phyloP scores from a whole-genome alignment of 2,888 invertebrate genomes.

The Drosophila conformis region DNA sequence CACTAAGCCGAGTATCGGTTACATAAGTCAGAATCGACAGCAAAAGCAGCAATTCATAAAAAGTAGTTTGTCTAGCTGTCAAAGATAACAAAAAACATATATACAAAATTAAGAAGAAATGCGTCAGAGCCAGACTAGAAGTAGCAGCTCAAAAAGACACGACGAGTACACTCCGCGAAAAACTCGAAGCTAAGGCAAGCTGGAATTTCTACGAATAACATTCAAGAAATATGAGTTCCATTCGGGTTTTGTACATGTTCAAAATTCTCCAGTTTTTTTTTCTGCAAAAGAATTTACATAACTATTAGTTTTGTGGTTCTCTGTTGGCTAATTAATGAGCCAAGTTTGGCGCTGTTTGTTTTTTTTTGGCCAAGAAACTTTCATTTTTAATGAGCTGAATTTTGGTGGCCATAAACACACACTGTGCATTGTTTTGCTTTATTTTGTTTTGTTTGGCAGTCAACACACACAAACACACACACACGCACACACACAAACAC shows the following conservation, averaged over 20 bases:
- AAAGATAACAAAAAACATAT: conserved; percentile 4
- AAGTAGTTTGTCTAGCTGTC: conserved; percentile 28
- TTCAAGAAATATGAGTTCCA: background rate
- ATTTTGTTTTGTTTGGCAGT: conserved; percentile 20
- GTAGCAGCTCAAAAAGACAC: background rate
- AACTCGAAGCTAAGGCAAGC: background rate
- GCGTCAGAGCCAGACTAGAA: conserved; percentile 35
- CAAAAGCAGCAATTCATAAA: conserved; percentile 1
- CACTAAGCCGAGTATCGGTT: conserved; percentile 1
- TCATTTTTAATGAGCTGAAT: conserved; percentile 74
- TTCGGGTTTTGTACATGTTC: background rate
- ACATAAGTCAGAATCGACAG: background rate
- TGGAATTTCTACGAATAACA: background rate
- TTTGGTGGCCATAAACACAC: conserved; percentile 45
- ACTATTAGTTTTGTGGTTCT: conserved; percentile 6
- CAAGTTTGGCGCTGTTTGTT: conserved; percentile 28
- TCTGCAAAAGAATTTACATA: conserved; percentile 42
- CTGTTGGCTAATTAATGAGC: conserved; percentile 68
- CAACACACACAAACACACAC: background rate
- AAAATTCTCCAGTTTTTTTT: background rate
- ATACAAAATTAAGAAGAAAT: conserved; percentile 26
- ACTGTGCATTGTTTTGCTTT: conserved; percentile 40
- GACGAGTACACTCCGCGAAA: conserved; percentile 3
- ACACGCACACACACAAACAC: background rate
- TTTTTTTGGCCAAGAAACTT: conserved; percentile 57